phyloP scores from a whole-genome alignment of 2,888 invertebrate species.

The Plemyria rubiginata region DNA sequence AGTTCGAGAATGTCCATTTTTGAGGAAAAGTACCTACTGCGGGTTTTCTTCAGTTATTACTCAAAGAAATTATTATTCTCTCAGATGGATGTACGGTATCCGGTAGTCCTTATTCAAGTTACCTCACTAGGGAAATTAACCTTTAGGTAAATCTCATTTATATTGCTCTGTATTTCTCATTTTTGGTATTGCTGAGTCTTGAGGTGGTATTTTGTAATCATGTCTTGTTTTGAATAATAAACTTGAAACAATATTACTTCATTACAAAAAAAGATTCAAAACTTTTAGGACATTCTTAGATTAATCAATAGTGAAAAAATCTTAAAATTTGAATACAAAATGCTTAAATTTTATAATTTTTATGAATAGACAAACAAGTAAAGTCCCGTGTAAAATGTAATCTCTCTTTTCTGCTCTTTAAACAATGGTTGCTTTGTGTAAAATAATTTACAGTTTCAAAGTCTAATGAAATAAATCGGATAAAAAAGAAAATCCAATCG shows the following conservation, averaged over 20 bases:
- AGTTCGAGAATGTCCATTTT: no score
- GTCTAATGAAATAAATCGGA: background rate
- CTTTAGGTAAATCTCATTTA: constrained; percentile 50
- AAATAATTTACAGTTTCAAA: background rate
- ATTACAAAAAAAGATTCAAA: no score
- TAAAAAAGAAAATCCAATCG: background rate
- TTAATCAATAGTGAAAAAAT: no score
- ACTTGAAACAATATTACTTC: no score
- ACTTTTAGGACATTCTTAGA: no score
- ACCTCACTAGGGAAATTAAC: constrained; percentile 60
- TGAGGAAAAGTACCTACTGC: no score
- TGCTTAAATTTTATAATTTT: no score
- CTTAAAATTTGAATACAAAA: no score
- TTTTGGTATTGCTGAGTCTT: constrained; percentile 1
- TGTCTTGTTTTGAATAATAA: background rate
- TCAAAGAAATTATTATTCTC: constrained; percentile 33
- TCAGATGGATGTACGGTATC: constrained; percentile 47
- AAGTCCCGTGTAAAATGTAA: no score
- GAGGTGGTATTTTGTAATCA: background rate
- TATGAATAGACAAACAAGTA: no score
- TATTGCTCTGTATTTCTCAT: constrained; percentile 35
- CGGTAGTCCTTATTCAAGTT: constrained; percentile 50
- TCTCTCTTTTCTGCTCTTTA: no score
- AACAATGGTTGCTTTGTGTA: background rate
- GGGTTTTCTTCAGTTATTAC: background rate